These are phyloP conservation scores for Chelonia mydas DNA, from an alignment of 2,797 vertebrate species.

Conservation along the genomic window DNA sequence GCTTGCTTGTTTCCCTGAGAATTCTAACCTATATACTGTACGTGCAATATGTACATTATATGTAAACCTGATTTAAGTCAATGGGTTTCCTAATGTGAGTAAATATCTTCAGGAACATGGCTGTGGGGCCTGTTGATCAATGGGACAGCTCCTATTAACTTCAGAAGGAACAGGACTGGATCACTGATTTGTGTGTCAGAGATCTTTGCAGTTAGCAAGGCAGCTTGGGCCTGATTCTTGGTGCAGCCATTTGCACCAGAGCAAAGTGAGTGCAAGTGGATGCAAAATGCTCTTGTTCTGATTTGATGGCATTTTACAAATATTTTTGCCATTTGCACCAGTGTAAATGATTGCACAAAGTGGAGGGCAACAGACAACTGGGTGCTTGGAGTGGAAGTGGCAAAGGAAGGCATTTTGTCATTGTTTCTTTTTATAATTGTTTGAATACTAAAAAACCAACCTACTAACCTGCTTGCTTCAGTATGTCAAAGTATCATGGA, in stretches of 20 bases:
- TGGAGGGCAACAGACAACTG: neutral
- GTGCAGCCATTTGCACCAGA: neutral
- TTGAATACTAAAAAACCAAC: neutral
- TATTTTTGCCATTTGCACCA: neutral
- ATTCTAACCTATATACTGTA: neutral
- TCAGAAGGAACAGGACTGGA: neutral
- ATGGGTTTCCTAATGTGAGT: neutral
- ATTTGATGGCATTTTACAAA: neutral
- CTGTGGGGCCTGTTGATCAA: neutral
- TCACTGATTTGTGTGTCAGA: neutral
- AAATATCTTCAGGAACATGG: neutral
- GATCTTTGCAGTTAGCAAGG: neutral
- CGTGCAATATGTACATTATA: neutral
- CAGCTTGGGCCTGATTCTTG: constrained; percentile 9
- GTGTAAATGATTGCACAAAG: neutral
- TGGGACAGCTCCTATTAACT: neutral
- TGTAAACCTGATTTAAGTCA: neutral
- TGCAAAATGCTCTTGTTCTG: neutral
- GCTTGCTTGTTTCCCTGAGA: neutral
- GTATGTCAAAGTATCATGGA: neutral
- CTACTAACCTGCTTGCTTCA: neutral
- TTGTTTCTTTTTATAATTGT: neutral
- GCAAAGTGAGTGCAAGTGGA: neutral
- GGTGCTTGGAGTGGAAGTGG: neutral
- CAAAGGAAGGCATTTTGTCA: neutral